phyloP scores from a whole-genome alignment of 2,797 vertebrate genomes.

The Philypnodon macrostomus region DNA sequence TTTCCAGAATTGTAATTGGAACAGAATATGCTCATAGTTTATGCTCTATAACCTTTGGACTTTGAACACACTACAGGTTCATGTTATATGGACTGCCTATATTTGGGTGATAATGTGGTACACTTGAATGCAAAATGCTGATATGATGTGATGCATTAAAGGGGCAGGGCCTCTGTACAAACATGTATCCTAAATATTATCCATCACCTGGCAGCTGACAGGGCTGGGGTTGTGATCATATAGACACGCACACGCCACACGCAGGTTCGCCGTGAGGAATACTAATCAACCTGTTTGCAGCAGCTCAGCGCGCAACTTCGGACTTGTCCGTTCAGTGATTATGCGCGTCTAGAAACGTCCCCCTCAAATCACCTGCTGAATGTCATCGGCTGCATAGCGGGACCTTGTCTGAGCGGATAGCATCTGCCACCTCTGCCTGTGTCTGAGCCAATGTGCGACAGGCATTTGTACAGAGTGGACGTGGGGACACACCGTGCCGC shows the following conservation, averaged over 20 bases:
- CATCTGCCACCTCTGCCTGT: conserved; percentile 20
- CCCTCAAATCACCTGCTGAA: conserved; percentile 27
- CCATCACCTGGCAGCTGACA: conserved; percentile 6
- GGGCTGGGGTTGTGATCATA: conserved; percentile 37
- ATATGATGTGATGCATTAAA: conserved; percentile 1
- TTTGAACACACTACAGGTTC: no score
- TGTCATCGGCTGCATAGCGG: conserved; percentile 4
- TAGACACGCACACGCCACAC: conserved; percentile 22
- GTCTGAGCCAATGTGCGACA: conserved; percentile 32
- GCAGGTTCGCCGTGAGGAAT: conserved; percentile 50
- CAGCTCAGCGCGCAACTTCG: conserved; percentile 57
- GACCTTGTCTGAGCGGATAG: conserved; percentile 2
- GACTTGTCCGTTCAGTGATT: conserved; percentile 38
- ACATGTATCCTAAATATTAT: conserved; percentile 16
- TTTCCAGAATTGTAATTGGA: no score
- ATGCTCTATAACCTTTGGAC: no score
- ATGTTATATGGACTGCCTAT: no score
- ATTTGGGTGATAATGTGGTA: not conserved
- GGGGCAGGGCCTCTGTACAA: conserved; percentile 5
- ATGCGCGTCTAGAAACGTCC: conserved; percentile 19
- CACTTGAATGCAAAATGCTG: conserved; percentile 2
- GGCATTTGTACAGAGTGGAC: conserved; percentile 34
- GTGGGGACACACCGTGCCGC: conserved; percentile 41
- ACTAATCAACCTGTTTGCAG: conserved; percentile 72
- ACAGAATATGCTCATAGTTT: no score